phyloP scores from a whole-genome alignment of 2,888 invertebrate species.

The Eristalis arbustorum region DNA sequence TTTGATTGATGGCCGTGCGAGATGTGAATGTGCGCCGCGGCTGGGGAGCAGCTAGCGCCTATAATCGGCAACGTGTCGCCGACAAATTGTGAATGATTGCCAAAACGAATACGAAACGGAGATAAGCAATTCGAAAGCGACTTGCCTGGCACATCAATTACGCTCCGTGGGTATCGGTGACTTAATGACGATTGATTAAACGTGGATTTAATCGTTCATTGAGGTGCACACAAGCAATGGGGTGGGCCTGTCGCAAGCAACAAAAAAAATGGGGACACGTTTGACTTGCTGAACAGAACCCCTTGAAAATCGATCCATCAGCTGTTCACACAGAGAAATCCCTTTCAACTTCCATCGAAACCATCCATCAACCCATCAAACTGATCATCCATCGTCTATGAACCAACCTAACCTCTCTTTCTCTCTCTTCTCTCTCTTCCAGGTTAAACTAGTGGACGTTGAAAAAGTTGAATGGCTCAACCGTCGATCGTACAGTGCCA shows the following conservation, averaged over 20 bases:
- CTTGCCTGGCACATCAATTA: constrained; percentile 29
- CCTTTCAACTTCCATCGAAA: too few relatives aligned
- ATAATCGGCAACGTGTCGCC: constrained; percentile 4
- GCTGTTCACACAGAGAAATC: too few relatives aligned
- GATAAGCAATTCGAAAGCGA: constrained; percentile 26
- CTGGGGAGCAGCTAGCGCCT: background rate
- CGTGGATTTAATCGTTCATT: constrained; percentile 7
- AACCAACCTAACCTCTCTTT: background rate
- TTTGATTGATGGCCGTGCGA: constrained; percentile 29
- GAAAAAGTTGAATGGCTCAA: constrained; percentile 85
- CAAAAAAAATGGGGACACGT: background rate
- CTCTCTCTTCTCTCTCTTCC: constrained; percentile 38
- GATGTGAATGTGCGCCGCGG: background rate
- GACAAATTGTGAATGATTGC: constrained; percentile 33
- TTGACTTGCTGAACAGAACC: too few relatives aligned
- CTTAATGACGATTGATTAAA: constrained; percentile 31
- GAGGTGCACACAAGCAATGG: background rate
- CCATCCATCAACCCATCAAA: too few relatives aligned
- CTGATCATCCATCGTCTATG: too few relatives aligned
- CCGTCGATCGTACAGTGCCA: constrained; percentile 84
- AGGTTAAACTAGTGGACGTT: constrained; percentile 84
- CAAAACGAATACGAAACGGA: background rate
- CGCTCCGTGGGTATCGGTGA: background rate
- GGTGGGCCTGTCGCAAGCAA: background rate
- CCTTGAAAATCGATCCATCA: too few relatives aligned